A percentile compares a stretch with the other conserved stretches of the same genome.
Evolutionary conservation across 2,797 vertebrate species (phyloP).

Genomic region (Lacerta agilis): DNA sequence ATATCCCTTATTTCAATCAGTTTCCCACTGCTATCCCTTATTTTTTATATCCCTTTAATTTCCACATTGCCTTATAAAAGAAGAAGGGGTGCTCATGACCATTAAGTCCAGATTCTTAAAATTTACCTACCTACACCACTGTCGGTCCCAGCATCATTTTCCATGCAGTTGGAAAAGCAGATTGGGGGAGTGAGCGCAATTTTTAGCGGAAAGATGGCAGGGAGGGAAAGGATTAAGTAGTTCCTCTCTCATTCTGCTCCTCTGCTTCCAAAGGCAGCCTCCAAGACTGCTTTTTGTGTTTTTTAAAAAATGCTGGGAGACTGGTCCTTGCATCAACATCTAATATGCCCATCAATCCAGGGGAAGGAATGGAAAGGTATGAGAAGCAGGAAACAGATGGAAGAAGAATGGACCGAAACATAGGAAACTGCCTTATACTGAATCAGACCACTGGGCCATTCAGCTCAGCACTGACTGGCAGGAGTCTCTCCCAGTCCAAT

Average conservation of each 20-base stretch:
- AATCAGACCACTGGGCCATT: too few species aligned
- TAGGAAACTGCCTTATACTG: neutral
- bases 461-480: too few species aligned
- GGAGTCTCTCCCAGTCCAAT: too few species aligned
- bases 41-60: too few species aligned
- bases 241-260: neutral
- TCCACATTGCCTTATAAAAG: too few species aligned
- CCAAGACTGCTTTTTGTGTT: neutral
- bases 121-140: too few species aligned
- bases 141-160: neutral
- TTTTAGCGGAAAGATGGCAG: neutral
- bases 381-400: neutral
- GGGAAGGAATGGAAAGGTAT: neutral
- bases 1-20: too few species aligned
- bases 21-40: too few species aligned
- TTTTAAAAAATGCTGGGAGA: neutral
- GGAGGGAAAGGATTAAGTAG: too few species aligned
- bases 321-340: neutral
- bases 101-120: too few species aligned
- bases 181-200: neutral
- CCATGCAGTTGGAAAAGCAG: neutral
- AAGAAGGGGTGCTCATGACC: too few species aligned
- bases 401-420: neutral
- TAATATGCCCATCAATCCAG: neutral
- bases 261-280: too few species aligned